Percentiles rank a stretch among this genome's conserved stretches.
These are phyloP conservation scores for Gastrophryne carolinensis DNA, from an alignment of 2,797 vertebrate genomes.

Conservation along the genomic window DNA sequence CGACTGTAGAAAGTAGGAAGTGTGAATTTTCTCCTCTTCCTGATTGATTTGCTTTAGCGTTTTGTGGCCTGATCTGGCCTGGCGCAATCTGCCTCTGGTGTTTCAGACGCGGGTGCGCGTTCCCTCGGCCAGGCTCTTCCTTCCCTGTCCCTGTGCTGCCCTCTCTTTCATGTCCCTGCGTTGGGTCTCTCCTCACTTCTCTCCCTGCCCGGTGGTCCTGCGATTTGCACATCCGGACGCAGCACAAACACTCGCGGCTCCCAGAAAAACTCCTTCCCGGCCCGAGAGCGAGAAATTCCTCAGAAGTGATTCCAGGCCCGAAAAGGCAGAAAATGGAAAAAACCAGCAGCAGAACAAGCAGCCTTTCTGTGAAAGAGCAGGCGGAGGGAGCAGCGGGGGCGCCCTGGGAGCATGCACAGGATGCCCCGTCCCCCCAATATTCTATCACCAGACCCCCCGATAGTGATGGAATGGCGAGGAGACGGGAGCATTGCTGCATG, in stretches of 20 bases:
- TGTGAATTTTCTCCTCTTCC: no score
- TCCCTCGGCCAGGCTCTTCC: background rate
- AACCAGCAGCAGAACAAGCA: conserved; percentile 47
- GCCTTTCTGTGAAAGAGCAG: conserved; percentile 45
- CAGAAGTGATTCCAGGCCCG: conserved; percentile 48
- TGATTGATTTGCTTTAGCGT: no score
- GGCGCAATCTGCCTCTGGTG: no score
- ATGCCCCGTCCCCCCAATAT: conserved; percentile 28
- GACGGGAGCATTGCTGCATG: no score
- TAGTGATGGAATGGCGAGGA: background rate
- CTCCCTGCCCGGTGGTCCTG: conserved; percentile 50
- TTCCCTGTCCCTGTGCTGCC: conserved; percentile 28
- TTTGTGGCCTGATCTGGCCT: no score
- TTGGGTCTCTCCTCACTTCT: conserved; percentile 31
- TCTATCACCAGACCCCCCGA: background rate
- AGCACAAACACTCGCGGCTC: conserved; percentile 47
- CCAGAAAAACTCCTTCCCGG: conserved; percentile 51
- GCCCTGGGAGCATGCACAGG: conserved; percentile 1
- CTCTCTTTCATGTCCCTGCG: conserved; percentile 25
- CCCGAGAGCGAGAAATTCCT: conserved; percentile 53
- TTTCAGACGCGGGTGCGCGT: no score
- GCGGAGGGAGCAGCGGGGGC: conserved; percentile 44
- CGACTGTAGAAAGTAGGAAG: no score
- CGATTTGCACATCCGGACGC: conserved; percentile 48
- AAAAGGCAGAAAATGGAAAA: conserved; percentile 52